Percentiles rank a stretch among this genome's conserved stretches.
phyloP scores from a whole-genome alignment of 2,888 invertebrate species.

The Acronicta aceris region DNA sequence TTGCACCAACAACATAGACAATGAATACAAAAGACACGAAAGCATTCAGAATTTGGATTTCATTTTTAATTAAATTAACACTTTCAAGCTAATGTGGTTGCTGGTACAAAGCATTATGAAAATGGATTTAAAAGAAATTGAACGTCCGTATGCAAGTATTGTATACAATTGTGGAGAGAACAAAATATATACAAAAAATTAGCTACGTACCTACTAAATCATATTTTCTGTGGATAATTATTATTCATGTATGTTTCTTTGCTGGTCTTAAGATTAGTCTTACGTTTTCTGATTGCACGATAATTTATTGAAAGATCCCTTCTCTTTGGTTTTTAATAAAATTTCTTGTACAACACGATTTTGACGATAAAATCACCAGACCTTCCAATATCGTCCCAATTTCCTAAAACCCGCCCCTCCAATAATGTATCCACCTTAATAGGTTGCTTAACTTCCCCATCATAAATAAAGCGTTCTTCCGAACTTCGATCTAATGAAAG shows the following conservation, averaged over 20 bases:
- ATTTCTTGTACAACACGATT: background rate
- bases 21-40: slow-evolving; percentile 39
- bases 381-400: slow-evolving; percentile 34
- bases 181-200: no score
- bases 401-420: slow-evolving; percentile 43
- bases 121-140: background rate
- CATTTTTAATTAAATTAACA: slow-evolving; percentile 78
- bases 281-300: no score
- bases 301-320: no score
- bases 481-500: slow-evolving; percentile 75
- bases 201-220: no score
- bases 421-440: slow-evolving; percentile 58
- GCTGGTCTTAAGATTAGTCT: no score
- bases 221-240: no score
- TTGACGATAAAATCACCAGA: background rate
- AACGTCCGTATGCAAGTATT: no score
- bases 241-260: no score
- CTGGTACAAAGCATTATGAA: slow-evolving; percentile 7
- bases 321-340: no score
- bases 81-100: slow-evolving; percentile 54
- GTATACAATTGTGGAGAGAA: no score
- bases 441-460: slow-evolving; percentile 59
- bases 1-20: slow-evolving; percentile 28
- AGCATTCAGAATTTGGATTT: slow-evolving; percentile 51
- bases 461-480: slow-evolving; percentile 70